Conservation (phyloP, 2,888 invertebrate genomes). For the Entomobrya multifasciata region DNA sequence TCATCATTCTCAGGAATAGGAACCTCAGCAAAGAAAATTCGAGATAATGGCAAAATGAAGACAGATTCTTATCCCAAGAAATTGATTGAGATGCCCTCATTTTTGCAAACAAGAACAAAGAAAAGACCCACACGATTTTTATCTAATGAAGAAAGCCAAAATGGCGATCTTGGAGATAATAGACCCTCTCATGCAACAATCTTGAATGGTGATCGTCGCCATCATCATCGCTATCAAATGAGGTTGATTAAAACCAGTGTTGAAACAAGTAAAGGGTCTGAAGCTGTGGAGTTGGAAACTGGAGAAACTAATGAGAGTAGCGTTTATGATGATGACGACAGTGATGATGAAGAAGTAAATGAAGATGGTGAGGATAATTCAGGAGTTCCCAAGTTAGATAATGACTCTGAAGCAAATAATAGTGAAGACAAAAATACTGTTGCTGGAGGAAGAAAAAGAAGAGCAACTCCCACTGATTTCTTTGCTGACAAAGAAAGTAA, state of each 20-base stretch:
- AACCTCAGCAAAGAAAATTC: slow-evolving; percentile 17
- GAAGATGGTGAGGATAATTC: neutral
- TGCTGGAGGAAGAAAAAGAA: neutral
- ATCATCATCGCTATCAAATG: neutral
- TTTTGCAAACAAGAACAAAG: neutral
- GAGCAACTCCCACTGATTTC: neutral
- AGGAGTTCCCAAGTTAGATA: neutral
- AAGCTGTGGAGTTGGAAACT: slow-evolving; percentile 11
- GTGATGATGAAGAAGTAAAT: neutral
- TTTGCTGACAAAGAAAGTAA: neutral
- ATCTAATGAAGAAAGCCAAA: slow-evolving; percentile 10
- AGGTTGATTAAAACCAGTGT: neutral
- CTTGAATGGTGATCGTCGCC: neutral
- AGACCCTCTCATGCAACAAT: neutral
- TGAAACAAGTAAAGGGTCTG: neutral
- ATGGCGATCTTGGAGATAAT: slow-evolving; percentile 7
- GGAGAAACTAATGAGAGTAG: slow-evolving; percentile 45
- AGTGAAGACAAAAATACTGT: neutral
- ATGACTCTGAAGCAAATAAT: slow-evolving; percentile 3
- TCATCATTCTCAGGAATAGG: neutral
- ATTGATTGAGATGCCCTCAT: slow-evolving; percentile 3
- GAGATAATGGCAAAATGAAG: neutral
- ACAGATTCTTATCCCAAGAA: slow-evolving; percentile 32
- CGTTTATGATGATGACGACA: slow-evolving; percentile 17
- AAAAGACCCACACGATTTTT: slow-evolving; percentile 2